Percentiles rank a stretch among this genome's conserved stretches.
These are phyloP conservation scores for Silurus meridionalis DNA, from an alignment of 2,113 vertebrate species.

Conservation along the genomic window DNA sequence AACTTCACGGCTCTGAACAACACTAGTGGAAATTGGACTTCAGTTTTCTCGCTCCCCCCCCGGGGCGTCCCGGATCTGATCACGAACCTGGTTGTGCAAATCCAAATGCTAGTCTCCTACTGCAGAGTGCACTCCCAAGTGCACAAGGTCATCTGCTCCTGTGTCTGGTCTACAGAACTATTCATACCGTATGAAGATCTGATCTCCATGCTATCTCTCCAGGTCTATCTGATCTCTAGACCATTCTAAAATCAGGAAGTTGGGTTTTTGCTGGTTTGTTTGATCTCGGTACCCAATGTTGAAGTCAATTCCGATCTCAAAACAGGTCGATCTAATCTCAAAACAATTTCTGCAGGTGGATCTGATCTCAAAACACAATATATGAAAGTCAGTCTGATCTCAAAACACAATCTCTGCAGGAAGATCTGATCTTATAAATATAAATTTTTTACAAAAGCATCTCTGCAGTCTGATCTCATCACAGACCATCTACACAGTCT, in stretches of 20 bases:
- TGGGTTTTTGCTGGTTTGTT: background rate
- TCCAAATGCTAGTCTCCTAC: background rate
- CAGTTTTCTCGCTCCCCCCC: conserved; percentile 4
- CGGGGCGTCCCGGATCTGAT: conserved; percentile 1
- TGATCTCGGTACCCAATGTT: background rate
- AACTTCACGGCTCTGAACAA: conserved; percentile 45
- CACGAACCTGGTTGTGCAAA: background rate
- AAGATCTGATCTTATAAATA: background rate
- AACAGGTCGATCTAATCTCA: background rate
- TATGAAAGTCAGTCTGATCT: background rate
- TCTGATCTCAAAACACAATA: background rate
- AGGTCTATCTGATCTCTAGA: background rate
- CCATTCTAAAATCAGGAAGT: background rate
- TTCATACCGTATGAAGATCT: background rate
- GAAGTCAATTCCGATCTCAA: background rate
- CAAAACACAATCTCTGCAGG: background rate
- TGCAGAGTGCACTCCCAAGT: background rate
- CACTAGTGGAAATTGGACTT: conserved; percentile 17
- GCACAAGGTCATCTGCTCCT: background rate
- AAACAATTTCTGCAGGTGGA: background rate
- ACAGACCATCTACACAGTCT: background rate
- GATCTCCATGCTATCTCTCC: background rate
- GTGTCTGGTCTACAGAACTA: background rate
- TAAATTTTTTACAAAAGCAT: background rate
- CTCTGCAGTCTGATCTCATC: conserved; percentile 1